Base-by-base conservation (phyloP, 2,797 vertebrate species). In the Tragopan temminckii region DNA sequence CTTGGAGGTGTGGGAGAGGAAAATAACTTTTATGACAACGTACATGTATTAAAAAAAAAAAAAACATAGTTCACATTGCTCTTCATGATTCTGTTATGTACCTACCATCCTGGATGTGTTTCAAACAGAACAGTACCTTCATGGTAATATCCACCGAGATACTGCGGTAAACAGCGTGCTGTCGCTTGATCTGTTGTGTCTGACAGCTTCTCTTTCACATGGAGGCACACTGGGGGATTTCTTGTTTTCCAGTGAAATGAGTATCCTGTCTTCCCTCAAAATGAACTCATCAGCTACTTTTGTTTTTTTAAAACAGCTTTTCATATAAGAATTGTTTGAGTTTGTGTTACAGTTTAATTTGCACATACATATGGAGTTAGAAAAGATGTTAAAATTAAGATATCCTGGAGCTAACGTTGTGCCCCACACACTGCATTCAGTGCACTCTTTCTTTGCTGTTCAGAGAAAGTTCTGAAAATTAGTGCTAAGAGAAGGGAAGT, bases 21-120 rank as follows among this genome's bases (percentile, higher is more conserved):
- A 7, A 69, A 36, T 31, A 92, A 43, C 35, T 46, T 67, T 79
- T 75, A 53, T 75, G 43, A 5, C 3, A 46, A 31, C 27, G 66
- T 75, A 23, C 2, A 9, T 53, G 19, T 74, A 8, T 38, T 45
- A 7, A 20, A 11, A 75, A 35, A 17, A 17, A 35, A 33, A 53
- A n/a, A 42, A 25, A 58, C 21, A 7, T 45, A 53, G 15, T 7
- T 64, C 64, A 7, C 0, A 2, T 25, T 35, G 29, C 14, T 92
- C 4, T 0, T 67, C 31, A 7, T 0, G 0, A 45, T 19, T 46
- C 16, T 52, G 82, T 83, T 33, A n/a, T 0, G 0, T 33, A 1
- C 35, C 36, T 88, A 24, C 43, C 7, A 5, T 33, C 67, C 33
- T 69, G 9, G 35, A 3, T 77, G 7, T 86, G 40, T 70, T 11